Conservation (phyloP, 1,140 invertebrate genomes). For the Drosophila watanabei region DNA sequence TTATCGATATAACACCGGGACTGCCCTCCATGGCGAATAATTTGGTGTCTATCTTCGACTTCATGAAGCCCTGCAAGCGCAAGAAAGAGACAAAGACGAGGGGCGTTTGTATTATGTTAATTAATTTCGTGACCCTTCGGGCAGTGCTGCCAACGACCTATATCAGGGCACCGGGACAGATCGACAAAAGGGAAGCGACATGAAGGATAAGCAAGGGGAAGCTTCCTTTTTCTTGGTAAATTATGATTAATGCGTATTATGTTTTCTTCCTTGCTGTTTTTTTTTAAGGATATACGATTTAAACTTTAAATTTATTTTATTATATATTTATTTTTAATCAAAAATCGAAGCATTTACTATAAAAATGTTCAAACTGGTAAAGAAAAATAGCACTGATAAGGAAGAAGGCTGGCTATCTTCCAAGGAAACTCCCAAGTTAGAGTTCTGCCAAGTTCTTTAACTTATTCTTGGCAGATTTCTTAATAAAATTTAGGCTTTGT, state of each 20-base stretch:
- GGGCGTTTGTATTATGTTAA: slow-evolving; percentile 72
- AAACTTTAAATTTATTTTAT: neutral
- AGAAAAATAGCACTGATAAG: neutral
- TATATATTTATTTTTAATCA: no score
- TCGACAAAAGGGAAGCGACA: slow-evolving; percentile 1
- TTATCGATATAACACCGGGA: slow-evolving; percentile 85
- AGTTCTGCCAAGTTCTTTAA: no score
- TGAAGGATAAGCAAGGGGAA: neutral
- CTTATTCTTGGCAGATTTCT: no score
- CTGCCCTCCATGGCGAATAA: slow-evolving; percentile 80
- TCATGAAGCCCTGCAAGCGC: slow-evolving; percentile 79
- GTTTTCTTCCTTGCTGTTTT: neutral
- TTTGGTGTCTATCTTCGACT: slow-evolving; percentile 84
- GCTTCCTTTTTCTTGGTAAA: neutral
- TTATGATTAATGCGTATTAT: slow-evolving; percentile 1
- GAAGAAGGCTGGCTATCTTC: neutral
- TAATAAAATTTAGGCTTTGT: no score
- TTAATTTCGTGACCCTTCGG: slow-evolving; percentile 56
- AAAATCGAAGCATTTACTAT: no score
- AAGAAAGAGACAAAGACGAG: slow-evolving; percentile 36
- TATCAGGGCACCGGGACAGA: slow-evolving; percentile 14
- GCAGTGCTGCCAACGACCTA: slow-evolving; percentile 23
- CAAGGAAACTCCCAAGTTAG: neutral
- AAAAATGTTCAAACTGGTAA: no score
- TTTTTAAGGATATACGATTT: neutral